Conservation (phyloP, 2,888 invertebrate species). For the Cremastobaeus sp. region DNA sequence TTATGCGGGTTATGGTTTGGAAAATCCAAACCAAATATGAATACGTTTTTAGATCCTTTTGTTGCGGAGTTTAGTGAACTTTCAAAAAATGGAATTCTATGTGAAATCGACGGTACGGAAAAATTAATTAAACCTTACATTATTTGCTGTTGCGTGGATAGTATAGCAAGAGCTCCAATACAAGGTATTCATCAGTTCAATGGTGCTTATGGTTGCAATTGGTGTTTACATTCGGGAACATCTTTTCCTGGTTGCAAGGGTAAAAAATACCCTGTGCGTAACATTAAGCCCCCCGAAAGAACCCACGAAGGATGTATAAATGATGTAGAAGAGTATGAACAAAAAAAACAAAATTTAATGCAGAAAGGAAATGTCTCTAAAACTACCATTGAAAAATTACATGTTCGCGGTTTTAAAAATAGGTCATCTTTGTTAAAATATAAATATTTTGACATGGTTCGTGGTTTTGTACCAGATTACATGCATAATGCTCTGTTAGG, state of each 20-base stretch:
- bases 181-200: neutral
- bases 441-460: conserved; percentile 2
- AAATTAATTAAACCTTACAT: too few relatives aligned
- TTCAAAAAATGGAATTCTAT: too few relatives aligned
- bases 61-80: too few relatives aligned
- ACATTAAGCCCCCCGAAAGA: neutral
- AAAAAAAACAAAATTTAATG: too few relatives aligned
- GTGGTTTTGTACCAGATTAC: conserved; percentile 2
- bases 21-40: too few relatives aligned
- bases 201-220: neutral
- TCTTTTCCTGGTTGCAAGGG: neutral
- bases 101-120: too few relatives aligned
- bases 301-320: neutral
- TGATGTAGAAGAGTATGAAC: neutral
- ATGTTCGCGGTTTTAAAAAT: neutral
- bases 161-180: too few relatives aligned
- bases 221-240: neutral
- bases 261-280: neutral
- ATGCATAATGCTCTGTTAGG: too few relatives aligned
- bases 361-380: neutral
- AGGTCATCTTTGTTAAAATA: neutral
- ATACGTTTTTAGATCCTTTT: too few relatives aligned
- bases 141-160: too few relatives aligned
- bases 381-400: neutral
- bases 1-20: too few relatives aligned